These are phyloP conservation scores for Nesogale talazaci DNA, from an alignment of 2,113 vertebrate species.

Conservation along the genomic window DNA sequence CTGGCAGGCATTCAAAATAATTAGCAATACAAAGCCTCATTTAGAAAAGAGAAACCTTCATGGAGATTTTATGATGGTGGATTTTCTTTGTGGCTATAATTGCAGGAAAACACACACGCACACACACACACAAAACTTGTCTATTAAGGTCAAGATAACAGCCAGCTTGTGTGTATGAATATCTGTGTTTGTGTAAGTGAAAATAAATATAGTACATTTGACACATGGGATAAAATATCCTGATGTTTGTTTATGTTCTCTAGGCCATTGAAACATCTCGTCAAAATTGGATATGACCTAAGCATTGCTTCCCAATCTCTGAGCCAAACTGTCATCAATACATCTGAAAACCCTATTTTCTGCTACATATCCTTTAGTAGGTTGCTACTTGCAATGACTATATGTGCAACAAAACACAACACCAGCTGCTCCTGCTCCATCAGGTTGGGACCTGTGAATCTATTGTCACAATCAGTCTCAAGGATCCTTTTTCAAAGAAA, in stretches of 20 bases:
- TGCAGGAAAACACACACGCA: background rate
- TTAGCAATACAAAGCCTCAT: conserved; percentile 18
- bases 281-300: background rate
- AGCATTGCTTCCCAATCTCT: background rate
- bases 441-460: too few species aligned
- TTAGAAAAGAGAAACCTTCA: background rate
- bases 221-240: background rate
- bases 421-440: too few species aligned
- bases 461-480: too few species aligned
- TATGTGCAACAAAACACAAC: too few species aligned
- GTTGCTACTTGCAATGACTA: too few species aligned
- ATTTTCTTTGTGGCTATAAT: background rate
- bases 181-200: background rate
- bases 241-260: background rate
- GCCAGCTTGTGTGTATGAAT: background rate
- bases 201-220: background rate
- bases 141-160: background rate
- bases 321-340: fast-evolving
- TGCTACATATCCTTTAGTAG: too few species aligned
- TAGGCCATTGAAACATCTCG: background rate
- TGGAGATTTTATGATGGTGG: background rate
- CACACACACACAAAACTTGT: background rate
- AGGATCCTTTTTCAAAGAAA: too few species aligned
- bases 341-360: background rate
- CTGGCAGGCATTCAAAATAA: conserved; percentile 74